Conservation (phyloP, 2,888 invertebrate genomes). For the Catocala fraxini region DNA sequence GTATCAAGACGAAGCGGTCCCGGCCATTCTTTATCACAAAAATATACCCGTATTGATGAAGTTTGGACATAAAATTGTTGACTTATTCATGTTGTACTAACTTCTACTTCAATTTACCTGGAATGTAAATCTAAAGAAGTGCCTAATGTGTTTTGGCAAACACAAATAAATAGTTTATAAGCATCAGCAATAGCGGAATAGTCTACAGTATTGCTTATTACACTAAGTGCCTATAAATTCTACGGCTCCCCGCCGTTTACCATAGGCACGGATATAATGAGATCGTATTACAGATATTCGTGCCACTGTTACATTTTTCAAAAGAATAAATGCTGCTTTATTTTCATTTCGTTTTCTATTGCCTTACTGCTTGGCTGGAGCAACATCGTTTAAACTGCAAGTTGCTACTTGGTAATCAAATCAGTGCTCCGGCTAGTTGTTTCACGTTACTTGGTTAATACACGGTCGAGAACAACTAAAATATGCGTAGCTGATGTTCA, state of each 20-base stretch:
- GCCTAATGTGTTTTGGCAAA: slow-evolving; percentile 34
- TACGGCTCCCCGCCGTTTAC: slow-evolving; percentile 44
- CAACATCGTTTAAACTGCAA: slow-evolving; percentile 20
- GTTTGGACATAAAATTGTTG: slow-evolving; percentile 45
- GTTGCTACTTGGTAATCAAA: slow-evolving; percentile 2
- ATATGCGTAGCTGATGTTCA: slow-evolving; percentile 4
- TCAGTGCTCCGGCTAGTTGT: slow-evolving; percentile 17
- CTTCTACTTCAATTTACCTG: slow-evolving; percentile 5
- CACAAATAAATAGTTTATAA: slow-evolving; percentile 29
- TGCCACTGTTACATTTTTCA: slow-evolving; percentile 44
- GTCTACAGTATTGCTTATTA: slow-evolving; percentile 48
- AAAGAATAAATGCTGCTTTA: slow-evolving; percentile 38
- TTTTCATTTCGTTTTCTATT: slow-evolving; percentile 24
- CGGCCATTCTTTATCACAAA: slow-evolving; percentile 45
- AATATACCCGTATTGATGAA: slow-evolving; percentile 49
- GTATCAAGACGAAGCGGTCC: slow-evolving; percentile 29
- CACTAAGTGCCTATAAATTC: slow-evolving; percentile 57
- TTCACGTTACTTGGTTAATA: slow-evolving; percentile 2
- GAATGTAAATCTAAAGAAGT: slow-evolving; percentile 15
- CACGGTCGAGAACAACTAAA: background rate
- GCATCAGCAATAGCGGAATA: slow-evolving; percentile 26
- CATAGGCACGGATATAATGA: slow-evolving; percentile 40
- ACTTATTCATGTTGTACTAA: slow-evolving; percentile 35
- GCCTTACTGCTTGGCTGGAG: slow-evolving; percentile 13
- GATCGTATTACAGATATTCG: slow-evolving; percentile 36